Evolutionary conservation across 2,888 invertebrate species (phyloP), one percentile per base, ranked within the genome.

Genomic region (Caprella mutica): DNA sequence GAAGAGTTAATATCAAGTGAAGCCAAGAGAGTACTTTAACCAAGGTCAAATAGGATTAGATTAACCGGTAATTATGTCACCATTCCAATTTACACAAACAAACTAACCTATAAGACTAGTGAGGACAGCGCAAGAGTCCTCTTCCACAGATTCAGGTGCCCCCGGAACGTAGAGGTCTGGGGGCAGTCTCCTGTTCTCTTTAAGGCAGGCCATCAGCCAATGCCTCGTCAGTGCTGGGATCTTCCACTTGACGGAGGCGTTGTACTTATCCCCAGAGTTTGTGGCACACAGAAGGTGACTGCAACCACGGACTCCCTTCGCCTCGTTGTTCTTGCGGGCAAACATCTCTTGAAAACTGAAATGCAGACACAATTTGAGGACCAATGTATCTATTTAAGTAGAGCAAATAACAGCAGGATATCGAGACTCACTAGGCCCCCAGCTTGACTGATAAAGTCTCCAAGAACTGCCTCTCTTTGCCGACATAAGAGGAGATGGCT

Each of bases 221-320:
- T 80, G 74, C 9, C 82, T 81, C 0, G 72, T 79, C 0, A 93
- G 83, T 1, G 85, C 85, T 0, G 90, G 91, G 57, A 89, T 74
- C 12, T 80, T 79, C 94, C 93, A 94, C 71, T 24, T 27, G 42
- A 53, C 33, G 0, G 88, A 86, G 0, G 90, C 91, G 39, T 76
- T 75, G 70, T 86, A 86, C 70, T 92, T 94, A n/a, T 71, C 71
- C 0, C 91, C 90, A 21, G 76, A 75, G 0, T 86, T 76, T 0
- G 76, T 75, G 5, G 83, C 81, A 65, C 86, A 86, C 3, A 94
- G 75, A 0, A 94, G 75, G 71, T 94, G 86, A 0, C 93, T 92
- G 0, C 83, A 85, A 0, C 82, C 83, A 0, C 76, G 67, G 0
- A 82, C 76, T 42, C 72, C 73, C 42, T 73, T 74, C n/a, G 73